A percentile compares a stretch with the other conserved stretches of the same genome.
Evolutionary conservation across 2,113 vertebrate species (phyloP).

Genomic region (Tretioscincus oriximinensis): DNA sequence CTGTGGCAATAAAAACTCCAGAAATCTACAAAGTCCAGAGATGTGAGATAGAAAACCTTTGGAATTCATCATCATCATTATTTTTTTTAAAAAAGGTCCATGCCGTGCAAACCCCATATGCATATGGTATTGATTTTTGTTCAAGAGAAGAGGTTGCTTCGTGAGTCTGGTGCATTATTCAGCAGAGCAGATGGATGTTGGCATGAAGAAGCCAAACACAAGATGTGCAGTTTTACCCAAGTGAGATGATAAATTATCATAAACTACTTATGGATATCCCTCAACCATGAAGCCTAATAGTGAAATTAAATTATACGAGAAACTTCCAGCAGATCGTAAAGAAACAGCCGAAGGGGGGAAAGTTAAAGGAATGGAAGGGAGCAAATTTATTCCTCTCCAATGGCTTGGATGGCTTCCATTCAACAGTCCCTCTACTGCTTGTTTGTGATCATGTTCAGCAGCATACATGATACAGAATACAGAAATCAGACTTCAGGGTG

Average conservation of each 20-base stretch:
- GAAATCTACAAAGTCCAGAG: slow-evolving; percentile 40
- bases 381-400: not conserved
- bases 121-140: slow-evolving; percentile 65
- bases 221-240: slow-evolving; percentile 70
- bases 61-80: slow-evolving; percentile 34
- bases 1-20: not conserved
- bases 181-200: slow-evolving; percentile 75
- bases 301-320: slow-evolving; percentile 65
- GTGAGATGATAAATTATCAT: slow-evolving; percentile 70
- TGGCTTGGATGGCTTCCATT: not conserved
- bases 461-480: too few species aligned
- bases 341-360: slow-evolving; percentile 13
- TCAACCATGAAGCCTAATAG: slow-evolving; percentile 67
- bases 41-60: slow-evolving; percentile 45
- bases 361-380: not conserved
- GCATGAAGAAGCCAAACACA: slow-evolving; percentile 64
- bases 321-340: slow-evolving; percentile 43
- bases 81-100: slow-evolving; percentile 47
- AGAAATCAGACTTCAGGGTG: too few species aligned
- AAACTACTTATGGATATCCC: slow-evolving; percentile 72
- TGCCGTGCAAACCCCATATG: slow-evolving; percentile 61
- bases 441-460: too few species aligned
- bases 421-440: not conserved
- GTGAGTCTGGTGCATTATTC: slow-evolving; percentile 69
- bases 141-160: slow-evolving; percentile 60